phyloP scores from a whole-genome alignment of 2,797 vertebrate species.

The Orientallactaga sibirica region DNA sequence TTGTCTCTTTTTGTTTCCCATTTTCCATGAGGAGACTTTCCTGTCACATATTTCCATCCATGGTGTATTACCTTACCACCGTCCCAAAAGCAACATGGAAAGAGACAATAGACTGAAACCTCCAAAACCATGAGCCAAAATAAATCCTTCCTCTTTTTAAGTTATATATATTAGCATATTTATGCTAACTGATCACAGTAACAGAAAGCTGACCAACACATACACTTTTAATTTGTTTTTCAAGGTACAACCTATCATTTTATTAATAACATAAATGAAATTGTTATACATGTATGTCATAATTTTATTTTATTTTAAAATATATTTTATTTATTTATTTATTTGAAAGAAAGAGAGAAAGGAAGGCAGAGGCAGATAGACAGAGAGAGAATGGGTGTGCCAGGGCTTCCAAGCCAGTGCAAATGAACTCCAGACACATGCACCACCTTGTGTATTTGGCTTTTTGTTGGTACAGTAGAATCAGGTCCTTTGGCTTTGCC shows the following conservation, averaged over 20 bases:
- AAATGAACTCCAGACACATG: too few species aligned
- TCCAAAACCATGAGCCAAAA: neutral
- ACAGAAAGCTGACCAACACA: neutral
- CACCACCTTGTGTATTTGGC: too few species aligned
- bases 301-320: neutral
- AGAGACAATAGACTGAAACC: neutral
- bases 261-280: constrained; percentile 41
- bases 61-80: neutral
- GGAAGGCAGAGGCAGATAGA: too few species aligned
- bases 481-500: too few species aligned
- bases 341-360: too few species aligned
- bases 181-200: neutral
- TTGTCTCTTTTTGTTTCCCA: neutral
- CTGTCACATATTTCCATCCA: too few species aligned
- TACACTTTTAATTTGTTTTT: neutral
- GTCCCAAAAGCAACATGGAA: neutral
- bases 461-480: too few species aligned
- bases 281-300: neutral
- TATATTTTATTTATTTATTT: too few species aligned
- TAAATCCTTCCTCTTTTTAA: neutral
- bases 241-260: constrained; percentile 10
- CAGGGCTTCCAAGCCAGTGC: too few species aligned
- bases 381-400: too few species aligned
- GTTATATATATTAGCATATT: neutral
- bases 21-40: neutral